Percentiles rank a stretch among this genome's conserved stretches.
Evolutionary conservation across 2,797 vertebrate species (phyloP).

Genomic region (Mormyrus proboscirostris): DNA sequence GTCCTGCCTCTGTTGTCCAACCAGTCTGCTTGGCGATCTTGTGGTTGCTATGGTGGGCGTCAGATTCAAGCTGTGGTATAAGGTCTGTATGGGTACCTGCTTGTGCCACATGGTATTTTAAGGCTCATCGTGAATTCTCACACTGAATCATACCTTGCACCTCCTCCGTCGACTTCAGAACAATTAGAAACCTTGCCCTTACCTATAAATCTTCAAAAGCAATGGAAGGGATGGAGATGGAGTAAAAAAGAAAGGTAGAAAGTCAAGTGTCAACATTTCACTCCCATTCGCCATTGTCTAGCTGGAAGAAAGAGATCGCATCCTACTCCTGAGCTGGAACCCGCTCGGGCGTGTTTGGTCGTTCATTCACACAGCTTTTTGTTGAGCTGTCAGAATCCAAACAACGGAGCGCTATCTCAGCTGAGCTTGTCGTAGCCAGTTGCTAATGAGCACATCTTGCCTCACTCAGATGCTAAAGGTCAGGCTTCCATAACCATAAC

Average conservation of each 20-base stretch:
- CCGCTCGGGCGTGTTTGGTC: slow-evolving; percentile 28
- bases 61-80: neutral
- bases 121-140: neutral
- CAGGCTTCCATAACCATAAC: slow-evolving; percentile 30
- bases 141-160: neutral
- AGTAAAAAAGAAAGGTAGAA: slow-evolving; percentile 15
- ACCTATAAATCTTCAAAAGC: neutral
- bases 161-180: neutral
- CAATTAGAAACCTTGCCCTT: neutral
- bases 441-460: slow-evolving; percentile 34
- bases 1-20: neutral
- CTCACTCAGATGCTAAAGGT: slow-evolving; percentile 36
- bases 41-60: neutral
- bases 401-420: slow-evolving; percentile 33
- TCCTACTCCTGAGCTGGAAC: slow-evolving; percentile 19
- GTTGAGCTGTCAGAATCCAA: slow-evolving; percentile 37
- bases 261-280: slow-evolving; percentile 26
- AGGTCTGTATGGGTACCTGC: neutral
- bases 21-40: neutral
- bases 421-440: slow-evolving; percentile 2
- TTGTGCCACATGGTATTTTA: neutral
- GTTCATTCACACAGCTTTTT: slow-evolving; percentile 36
- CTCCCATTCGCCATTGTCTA: neutral
- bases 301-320: slow-evolving; percentile 16
- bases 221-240: slow-evolving; percentile 20